Evolutionary conservation across 2,888 invertebrate species (phyloP).

Genomic region (Mesopsocus fuscifrons): DNA sequence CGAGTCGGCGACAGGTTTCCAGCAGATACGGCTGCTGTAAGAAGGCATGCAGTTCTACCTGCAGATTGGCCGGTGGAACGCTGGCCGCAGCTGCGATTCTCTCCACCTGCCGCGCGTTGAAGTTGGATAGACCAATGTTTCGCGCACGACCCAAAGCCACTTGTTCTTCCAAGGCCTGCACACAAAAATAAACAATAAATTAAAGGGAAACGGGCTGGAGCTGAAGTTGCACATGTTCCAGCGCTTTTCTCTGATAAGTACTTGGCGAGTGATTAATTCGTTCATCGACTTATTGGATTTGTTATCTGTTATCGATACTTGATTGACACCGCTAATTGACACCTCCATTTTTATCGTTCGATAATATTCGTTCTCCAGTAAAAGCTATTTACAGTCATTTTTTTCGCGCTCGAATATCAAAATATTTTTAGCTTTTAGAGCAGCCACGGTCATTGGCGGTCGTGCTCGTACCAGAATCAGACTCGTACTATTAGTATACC

Average conservation of each 20-base stretch:
- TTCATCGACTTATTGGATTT: too few relatives aligned
- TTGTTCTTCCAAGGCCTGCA: conserved; percentile 48
- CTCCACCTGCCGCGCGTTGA: conserved; percentile 46
- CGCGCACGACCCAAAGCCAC: conserved; percentile 40
- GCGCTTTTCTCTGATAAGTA: conserved; percentile 15
- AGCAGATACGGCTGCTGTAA: conserved; percentile 48
- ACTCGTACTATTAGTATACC: too few relatives aligned
- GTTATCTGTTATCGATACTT: too few relatives aligned
- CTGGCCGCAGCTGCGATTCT: conserved; percentile 36
- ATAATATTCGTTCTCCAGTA: too few relatives aligned
- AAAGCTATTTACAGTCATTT: too few relatives aligned
- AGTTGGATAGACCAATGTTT: conserved; percentile 67
- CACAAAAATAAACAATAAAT: conserved; percentile 15
- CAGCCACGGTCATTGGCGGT: too few relatives aligned
- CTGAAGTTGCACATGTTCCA: conserved; percentile 16
- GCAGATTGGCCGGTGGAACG: conserved; percentile 51
- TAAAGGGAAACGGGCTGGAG: conserved; percentile 19
- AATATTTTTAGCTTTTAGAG: too few relatives aligned
- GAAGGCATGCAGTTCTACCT: conserved; percentile 56
- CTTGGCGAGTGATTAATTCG: too few relatives aligned
- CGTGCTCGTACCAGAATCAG: too few relatives aligned
- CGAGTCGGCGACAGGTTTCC: conserved; percentile 36
- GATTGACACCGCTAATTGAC: too few relatives aligned
- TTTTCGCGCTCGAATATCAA: too few relatives aligned
- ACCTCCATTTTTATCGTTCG: too few relatives aligned